Evolutionary conservation across 1,140 invertebrate species (phyloP), one percentile per base, ranked within the genome.

Genomic region (Triops longicaudatus): DNA sequence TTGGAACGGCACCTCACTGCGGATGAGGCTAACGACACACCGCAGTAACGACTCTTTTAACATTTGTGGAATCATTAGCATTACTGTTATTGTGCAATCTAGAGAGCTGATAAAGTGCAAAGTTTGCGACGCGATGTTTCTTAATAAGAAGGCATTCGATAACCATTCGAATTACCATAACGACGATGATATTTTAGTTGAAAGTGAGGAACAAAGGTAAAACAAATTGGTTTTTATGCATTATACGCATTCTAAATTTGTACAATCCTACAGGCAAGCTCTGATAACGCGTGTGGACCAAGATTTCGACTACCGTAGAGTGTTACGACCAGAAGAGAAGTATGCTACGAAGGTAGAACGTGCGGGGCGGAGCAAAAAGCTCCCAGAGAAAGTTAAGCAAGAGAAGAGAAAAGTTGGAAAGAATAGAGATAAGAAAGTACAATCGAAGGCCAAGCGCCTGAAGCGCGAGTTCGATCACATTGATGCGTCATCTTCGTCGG

Each of bases 81-180:
- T n/a, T 22, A 2, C 17, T n/a, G 10, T 6, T 14, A 17, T 17
- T 63, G 10, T 63, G 50, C 22, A 22, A 10, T 17, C n/a, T 76
- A 82, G 81, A 50, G 79, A 82, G 73, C 26, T 83, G 22, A 80
- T 83, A 63, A 81, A 81, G 79, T 91, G 90, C 81, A 89, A 88
- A 22, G 86, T 88, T 4, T 91, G 90, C 80, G 87, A 89, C 78
- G 89, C 89, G 73, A 81, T 90, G 22, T 90, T 91, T 81, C 90
- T 87, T 79, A 89, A 87, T 80, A 86, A 89, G 81, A 88, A 86
- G 82, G 89, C 89, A 1, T 91, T 90, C 81, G 87, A 89, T 76
- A 84, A 86, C 71, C 90, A 91, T 79, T 87, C 88, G 43, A 87
- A 85, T 77, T 90, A 89, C 81, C 89, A 91, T 81, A 85, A 86